phyloP scores from a whole-genome alignment of 2,888 invertebrate genomes.

The Sinohyriopsis cumingii region DNA sequence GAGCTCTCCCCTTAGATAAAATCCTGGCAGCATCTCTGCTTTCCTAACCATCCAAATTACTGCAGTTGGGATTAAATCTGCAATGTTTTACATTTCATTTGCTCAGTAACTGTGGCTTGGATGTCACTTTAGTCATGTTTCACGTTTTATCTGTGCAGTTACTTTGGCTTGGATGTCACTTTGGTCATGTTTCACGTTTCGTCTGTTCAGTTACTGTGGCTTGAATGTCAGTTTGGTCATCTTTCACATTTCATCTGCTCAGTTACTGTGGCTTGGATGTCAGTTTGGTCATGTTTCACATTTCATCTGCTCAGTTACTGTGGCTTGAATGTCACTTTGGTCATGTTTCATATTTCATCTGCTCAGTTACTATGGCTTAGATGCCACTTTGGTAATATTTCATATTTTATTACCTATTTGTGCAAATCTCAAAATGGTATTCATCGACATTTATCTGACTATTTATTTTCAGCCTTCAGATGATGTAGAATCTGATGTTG shows the following conservation, averaged over 20 bases:
- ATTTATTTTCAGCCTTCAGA: constrained; percentile 33
- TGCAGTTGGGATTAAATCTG: no score
- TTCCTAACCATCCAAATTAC: no score
- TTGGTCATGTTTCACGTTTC: background rate
- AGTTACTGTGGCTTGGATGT: background rate
- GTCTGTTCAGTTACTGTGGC: background rate
- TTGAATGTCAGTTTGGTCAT: background rate
- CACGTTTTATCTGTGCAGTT: no score
- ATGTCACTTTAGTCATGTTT: no score
- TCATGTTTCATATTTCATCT: background rate
- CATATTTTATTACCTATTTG: background rate
- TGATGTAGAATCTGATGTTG: constrained; percentile 23
- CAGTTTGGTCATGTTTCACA: background rate
- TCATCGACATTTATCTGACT: background rate
- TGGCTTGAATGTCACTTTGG: no score
- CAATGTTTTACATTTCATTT: no score
- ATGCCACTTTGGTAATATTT: background rate
- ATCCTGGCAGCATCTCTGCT: no score
- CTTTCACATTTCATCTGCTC: background rate
- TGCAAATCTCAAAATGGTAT: background rate
- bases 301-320: no score
- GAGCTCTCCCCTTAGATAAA: no score
- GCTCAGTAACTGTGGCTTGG: no score
- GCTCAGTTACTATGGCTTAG: background rate
- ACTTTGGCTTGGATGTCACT: no score